Percentiles rank a stretch among this genome's conserved stretches.
phyloP scores from a whole-genome alignment of 2,797 vertebrate species.

The Hippopotamyrus pictus region DNA sequence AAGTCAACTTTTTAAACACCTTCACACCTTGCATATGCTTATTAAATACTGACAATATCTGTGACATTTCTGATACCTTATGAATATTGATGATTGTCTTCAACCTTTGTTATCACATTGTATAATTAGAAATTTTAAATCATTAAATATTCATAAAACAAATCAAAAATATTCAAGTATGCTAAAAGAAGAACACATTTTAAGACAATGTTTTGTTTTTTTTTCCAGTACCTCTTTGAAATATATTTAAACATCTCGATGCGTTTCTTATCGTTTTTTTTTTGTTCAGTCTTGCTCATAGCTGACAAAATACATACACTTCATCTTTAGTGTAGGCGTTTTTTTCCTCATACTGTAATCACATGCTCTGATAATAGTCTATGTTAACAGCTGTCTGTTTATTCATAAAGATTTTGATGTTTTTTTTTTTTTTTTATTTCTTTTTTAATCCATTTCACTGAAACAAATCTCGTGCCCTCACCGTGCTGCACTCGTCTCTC shows the following conservation, averaged over 20 bases:
- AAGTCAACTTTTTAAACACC: slow-evolving; percentile 25
- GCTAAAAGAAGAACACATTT: slow-evolving; percentile 20
- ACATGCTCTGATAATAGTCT: neutral
- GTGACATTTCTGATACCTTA: slow-evolving; percentile 11
- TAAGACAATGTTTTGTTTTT: slow-evolving; percentile 17
- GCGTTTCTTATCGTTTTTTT: slow-evolving; percentile 27
- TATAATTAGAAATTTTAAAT: slow-evolving; percentile 35
- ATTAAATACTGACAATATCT: neutral
- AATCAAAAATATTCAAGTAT: slow-evolving; percentile 32
- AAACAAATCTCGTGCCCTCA: neutral
- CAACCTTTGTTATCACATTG: slow-evolving; percentile 4
- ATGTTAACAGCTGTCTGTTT: neutral
- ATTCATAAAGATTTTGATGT: neutral
- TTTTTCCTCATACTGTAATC: neutral
- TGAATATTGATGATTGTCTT: neutral
- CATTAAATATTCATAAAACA: slow-evolving; percentile 25
- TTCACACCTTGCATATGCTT: slow-evolving; percentile 22
- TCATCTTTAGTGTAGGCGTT: neutral
- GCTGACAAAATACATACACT: neutral
- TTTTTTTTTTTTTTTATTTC: neutral
- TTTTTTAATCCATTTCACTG: neutral
- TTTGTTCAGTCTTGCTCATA: slow-evolving; percentile 20
- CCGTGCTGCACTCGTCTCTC: neutral
- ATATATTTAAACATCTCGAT: slow-evolving; percentile 2
- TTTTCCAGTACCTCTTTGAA: neutral